Evolutionary conservation across 2,888 invertebrate species (phyloP), one percentile per base, ranked within the genome.

Genomic region (Sesamia inferens): DNA sequence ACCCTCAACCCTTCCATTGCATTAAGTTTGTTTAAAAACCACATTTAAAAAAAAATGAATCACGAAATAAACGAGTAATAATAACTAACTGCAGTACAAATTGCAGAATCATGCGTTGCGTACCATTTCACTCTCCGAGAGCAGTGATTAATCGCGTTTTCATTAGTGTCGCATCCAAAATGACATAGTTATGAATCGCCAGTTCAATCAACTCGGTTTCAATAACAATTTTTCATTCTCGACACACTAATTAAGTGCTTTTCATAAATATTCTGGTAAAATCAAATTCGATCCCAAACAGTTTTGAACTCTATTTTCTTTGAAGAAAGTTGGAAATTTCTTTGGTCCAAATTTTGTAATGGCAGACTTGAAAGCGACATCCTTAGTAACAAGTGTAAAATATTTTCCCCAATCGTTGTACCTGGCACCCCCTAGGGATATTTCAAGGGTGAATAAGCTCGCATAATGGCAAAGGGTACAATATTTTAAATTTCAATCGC

Each of bases 401-500:
- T 96, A 96, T 96, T 95, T 96, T 95, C 95, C 96, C 96, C 95
- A 94, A 95, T 95, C 95, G 94, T 91, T 90, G 95, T 95, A 96
- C 96, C 96, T 96, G 96, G 93, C 93, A 91, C 93, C 96, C 95
- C 96, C 95, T 87, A 93, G 96, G 96, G 96, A 96, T 96, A 96
- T 96, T 96, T 96, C 96, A 96, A 95, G 96, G 96, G 96, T 96
- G 96, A 96, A 96, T 96, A 96, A 96, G 96, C 96, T 94, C 93
- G 95, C 93, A 96, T 96, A 96, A 96, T 96, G 94, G 96, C 95
- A 96, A 96, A 95, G 96, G 96, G 96, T 96, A 96, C 95, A 96
- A 96, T 96, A 96, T 96, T 96, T 96, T 96, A 96, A 96, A 96
- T 96, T 96, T 96, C 96, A 96, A 96, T 96, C 96, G 95, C 96